Conservation (phyloP, 2,797 vertebrate genomes). For the Melanotaenia maccullochi region DNA sequence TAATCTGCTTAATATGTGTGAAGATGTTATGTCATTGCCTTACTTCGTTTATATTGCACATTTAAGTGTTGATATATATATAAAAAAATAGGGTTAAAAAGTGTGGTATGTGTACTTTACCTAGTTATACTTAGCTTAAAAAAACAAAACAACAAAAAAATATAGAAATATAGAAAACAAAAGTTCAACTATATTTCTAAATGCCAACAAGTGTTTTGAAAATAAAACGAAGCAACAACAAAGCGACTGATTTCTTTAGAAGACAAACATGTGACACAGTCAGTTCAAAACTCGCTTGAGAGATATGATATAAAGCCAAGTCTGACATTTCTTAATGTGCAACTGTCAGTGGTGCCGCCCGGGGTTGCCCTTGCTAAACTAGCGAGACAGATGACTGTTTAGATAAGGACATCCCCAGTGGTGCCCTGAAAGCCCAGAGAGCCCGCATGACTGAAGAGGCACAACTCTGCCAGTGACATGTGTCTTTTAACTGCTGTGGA, state of each 20-base stretch:
- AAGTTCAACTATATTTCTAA: conserved; percentile 1
- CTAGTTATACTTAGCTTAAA: too few relatives aligned
- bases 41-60: conserved; percentile 1
- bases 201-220: conserved; percentile 2
- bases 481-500: conserved; percentile 68
- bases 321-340: conserved; percentile 66
- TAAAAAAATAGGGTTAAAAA: background rate
- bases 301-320: conserved; percentile 48
- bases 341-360: conserved; percentile 61
- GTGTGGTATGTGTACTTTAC: background rate
- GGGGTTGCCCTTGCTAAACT: conserved; percentile 69
- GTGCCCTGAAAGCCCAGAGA: conserved; percentile 53
- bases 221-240: conserved; percentile 32
- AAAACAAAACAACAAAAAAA: background rate
- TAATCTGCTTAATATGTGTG: background rate
- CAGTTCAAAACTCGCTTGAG: conserved; percentile 58
- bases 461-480: conserved; percentile 62
- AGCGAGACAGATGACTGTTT: conserved; percentile 78
- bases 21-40: background rate
- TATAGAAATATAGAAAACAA: background rate
- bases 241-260: conserved; percentile 28
- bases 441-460: conserved; percentile 66
- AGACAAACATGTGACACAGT: conserved; percentile 46
- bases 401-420: conserved; percentile 69
- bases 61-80: background rate